Evolutionary conservation across 1,140 invertebrate genomes (phyloP).

Genomic region (Drosophila willistoni): DNA sequence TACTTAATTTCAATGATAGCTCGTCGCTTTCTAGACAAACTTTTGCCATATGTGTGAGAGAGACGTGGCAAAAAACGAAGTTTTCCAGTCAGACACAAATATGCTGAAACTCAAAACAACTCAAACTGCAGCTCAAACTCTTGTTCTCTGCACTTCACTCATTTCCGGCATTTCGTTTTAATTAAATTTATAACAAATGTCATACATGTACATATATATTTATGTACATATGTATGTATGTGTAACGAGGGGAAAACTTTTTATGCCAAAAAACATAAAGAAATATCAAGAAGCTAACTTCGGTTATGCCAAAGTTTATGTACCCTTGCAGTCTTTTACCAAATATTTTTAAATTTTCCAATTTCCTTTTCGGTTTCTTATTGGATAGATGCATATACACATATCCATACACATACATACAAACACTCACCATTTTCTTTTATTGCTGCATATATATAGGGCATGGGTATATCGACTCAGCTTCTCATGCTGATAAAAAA

Average conservation of each 20-base stretch:
- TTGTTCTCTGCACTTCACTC: constrained; percentile 42
- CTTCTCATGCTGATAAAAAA: too few relatives aligned
- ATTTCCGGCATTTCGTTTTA: constrained; percentile 74
- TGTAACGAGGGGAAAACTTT: constrained; percentile 34
- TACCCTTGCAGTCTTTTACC: too few relatives aligned
- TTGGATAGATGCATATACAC: too few relatives aligned
- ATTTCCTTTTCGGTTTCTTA: too few relatives aligned
- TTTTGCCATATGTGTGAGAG: constrained; percentile 16
- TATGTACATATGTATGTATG: neutral
- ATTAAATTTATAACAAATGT: constrained; percentile 77
- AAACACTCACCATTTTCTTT: too few relatives aligned
- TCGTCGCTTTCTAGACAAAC: neutral
- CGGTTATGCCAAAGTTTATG: too few relatives aligned
- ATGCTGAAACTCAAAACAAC: neutral
- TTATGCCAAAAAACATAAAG: constrained; percentile 6
- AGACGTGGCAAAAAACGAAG: too few relatives aligned
- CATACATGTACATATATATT: constrained; percentile 34
- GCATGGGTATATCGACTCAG: too few relatives aligned
- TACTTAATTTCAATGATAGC: neutral
- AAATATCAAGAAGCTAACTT: neutral
- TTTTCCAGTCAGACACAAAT: constrained; percentile 15
- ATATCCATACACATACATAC: too few relatives aligned
- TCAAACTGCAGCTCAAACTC: neutral
- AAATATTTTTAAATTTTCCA: too few relatives aligned
- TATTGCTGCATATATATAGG: too few relatives aligned